A percentile compares a stretch with the other conserved stretches of the same genome.
phyloP scores from a whole-genome alignment of 2,797 vertebrate species.

The Chanos chanos region DNA sequence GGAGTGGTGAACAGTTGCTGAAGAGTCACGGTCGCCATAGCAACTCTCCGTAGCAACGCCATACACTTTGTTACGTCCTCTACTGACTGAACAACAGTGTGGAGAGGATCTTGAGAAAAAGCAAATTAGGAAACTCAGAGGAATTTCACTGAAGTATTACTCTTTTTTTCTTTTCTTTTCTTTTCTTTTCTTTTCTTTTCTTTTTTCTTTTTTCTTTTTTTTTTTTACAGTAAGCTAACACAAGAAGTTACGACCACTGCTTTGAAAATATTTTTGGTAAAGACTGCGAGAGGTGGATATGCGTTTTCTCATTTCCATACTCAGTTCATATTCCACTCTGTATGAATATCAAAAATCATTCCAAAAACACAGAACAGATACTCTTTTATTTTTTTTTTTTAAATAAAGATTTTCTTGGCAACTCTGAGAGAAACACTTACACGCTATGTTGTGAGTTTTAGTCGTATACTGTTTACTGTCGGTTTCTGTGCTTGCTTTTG shows the following conservation, averaged over 20 bases:
- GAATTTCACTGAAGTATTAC: no score
- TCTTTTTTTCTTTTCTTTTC: no score
- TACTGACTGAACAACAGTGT: no score
- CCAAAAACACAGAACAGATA: conserved; percentile 11
- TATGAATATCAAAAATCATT: conserved; percentile 20
- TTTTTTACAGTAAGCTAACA: conserved; percentile 10
- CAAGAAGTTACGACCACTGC: conserved; percentile 12
- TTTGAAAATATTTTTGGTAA: background rate
- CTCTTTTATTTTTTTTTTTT: conserved; percentile 22
- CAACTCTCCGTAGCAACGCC: no score
- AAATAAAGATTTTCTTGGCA: conserved; percentile 29
- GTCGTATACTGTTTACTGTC: conserved; percentile 5
- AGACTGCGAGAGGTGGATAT: background rate
- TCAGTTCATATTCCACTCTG: no score
- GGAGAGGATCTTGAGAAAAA: no score
- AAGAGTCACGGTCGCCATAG: background rate
- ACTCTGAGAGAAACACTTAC: conserved; percentile 16
- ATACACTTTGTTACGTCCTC: no score
- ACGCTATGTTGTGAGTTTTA: background rate
- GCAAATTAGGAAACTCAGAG: no score
- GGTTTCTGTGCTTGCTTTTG: conserved; percentile 32
- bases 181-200: no score
- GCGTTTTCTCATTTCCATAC: conserved; percentile 14
- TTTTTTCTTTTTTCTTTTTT: no score
- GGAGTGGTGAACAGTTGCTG: background rate